Evolutionary conservation across 1,140 invertebrate species (phyloP).

Genomic region (Theocolax elegans): DNA sequence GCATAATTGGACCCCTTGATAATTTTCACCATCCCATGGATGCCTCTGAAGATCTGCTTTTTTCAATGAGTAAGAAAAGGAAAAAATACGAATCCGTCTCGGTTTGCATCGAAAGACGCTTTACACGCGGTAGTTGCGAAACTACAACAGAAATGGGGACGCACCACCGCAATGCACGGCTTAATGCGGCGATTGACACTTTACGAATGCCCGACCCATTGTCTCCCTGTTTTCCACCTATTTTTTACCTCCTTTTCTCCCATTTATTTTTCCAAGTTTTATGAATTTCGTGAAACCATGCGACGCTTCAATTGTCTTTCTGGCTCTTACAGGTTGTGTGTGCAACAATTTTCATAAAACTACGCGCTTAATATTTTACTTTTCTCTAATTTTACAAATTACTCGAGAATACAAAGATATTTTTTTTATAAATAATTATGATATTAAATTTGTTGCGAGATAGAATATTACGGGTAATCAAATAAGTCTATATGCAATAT

Average conservation of each 20-base stretch:
- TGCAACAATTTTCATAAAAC: too few species aligned
- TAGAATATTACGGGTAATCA: too few species aligned
- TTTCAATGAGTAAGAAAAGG: not conserved
- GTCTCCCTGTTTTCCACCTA: not conserved
- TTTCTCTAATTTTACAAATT: too few species aligned
- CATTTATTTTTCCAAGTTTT: not conserved
- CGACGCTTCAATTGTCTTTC: conserved; percentile 27
- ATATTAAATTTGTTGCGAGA: too few species aligned
- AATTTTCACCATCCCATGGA: too few species aligned
- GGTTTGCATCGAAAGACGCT: not conserved
- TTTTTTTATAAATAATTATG: too few species aligned
- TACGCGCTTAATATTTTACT: too few species aligned
- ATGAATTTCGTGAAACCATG: conserved; percentile 19
- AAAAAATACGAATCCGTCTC: not conserved
- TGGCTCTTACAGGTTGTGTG: too few species aligned
- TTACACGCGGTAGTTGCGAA: not conserved
- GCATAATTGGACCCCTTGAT: too few species aligned
- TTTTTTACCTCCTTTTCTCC: not conserved
- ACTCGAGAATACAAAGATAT: too few species aligned
- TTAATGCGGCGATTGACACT: conserved; percentile 32
- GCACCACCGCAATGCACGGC: not conserved
- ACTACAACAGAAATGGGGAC: conserved; percentile 7
- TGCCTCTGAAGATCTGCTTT: too few species aligned
- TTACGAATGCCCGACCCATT: conserved; percentile 2
- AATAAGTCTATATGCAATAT: too few species aligned